Conservation (phyloP, 2,113 vertebrate genomes). For the Platichthys flesus region DNA sequence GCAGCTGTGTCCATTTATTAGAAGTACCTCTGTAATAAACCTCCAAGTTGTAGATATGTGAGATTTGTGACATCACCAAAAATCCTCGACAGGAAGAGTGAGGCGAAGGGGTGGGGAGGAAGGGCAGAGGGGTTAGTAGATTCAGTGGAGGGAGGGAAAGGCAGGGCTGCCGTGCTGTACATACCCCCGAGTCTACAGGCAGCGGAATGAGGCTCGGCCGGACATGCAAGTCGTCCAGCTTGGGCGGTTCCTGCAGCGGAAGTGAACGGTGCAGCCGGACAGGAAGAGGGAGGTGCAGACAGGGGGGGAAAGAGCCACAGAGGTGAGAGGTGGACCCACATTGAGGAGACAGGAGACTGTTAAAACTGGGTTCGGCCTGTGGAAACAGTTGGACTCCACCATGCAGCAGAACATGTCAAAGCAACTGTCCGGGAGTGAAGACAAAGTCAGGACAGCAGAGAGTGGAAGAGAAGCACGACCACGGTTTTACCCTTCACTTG, state of each 20-base stretch:
- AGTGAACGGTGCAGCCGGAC: slow-evolving; percentile 76
- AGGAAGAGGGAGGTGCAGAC: slow-evolving; percentile 57
- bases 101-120: slow-evolving; percentile 21
- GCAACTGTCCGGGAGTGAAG: slow-evolving; percentile 30
- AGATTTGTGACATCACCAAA: slow-evolving; percentile 32
- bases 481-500: slow-evolving; percentile 8
- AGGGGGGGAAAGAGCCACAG: slow-evolving; percentile 57
- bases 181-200: slow-evolving; percentile 97
- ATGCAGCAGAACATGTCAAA: slow-evolving; percentile 44
- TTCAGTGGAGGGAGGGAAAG: slow-evolving; percentile 24
- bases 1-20: background rate
- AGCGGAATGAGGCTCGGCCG: slow-evolving; percentile 99
- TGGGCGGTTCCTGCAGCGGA: slow-evolving; percentile 93
- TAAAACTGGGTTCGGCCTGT: slow-evolving; percentile 45
- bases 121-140: slow-evolving; percentile 41
- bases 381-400: slow-evolving; percentile 41
- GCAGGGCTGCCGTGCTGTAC: slow-evolving; percentile 83
- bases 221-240: slow-evolving; percentile 95
- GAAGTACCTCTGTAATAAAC: background rate
- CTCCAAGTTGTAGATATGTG: slow-evolving; percentile 24
- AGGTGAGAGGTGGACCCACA: slow-evolving; percentile 51
- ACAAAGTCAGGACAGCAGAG: slow-evolving; percentile 20
- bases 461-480: slow-evolving; percentile 2
- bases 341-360: slow-evolving; percentile 50
- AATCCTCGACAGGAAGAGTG: slow-evolving; percentile 17